Evolutionary conservation across 2,888 invertebrate species (phyloP).

Genomic region (Xanthorhoe designata): DNA sequence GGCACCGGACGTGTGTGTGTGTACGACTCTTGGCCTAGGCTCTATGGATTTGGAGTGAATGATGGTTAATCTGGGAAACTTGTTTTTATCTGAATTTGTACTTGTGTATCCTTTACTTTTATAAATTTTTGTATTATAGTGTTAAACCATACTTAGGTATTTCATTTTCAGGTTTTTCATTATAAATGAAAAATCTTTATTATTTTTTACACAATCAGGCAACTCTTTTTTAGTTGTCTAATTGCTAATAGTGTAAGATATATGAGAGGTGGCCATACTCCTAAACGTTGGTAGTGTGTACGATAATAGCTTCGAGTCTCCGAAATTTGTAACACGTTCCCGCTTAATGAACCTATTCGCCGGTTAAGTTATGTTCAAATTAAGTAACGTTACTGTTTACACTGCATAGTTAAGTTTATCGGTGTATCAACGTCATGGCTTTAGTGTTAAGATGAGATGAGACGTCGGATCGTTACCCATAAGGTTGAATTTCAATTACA

Average conservation of each 20-base stretch:
- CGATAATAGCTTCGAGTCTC: conserved; percentile 38
- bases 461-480: background rate
- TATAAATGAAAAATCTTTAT: no score
- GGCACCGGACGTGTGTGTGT: conserved; percentile 30
- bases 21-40: conserved; percentile 3
- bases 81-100: background rate
- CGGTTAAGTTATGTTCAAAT: conserved; percentile 48
- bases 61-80: conserved; percentile 1
- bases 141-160: no score
- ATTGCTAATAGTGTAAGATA: conserved; percentile 1
- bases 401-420: conserved; percentile 21
- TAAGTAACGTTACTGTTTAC: conserved; percentile 45
- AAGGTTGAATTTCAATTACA: background rate
- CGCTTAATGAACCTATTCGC: conserved; percentile 46
- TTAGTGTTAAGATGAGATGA: background rate
- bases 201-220: no score
- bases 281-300: conserved; percentile 32
- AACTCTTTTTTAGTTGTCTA: background rate
- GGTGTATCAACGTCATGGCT: conserved; percentile 21
- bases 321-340: conserved; percentile 47
- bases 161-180: no score
- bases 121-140: no score
- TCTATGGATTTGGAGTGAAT: conserved; percentile 14
- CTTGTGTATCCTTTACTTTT: no score
- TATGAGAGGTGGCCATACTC: conserved; percentile 5